These are phyloP conservation scores for Alexandromys fortis DNA, from an alignment of 2,113 vertebrate species.

Conservation along the genomic window DNA sequence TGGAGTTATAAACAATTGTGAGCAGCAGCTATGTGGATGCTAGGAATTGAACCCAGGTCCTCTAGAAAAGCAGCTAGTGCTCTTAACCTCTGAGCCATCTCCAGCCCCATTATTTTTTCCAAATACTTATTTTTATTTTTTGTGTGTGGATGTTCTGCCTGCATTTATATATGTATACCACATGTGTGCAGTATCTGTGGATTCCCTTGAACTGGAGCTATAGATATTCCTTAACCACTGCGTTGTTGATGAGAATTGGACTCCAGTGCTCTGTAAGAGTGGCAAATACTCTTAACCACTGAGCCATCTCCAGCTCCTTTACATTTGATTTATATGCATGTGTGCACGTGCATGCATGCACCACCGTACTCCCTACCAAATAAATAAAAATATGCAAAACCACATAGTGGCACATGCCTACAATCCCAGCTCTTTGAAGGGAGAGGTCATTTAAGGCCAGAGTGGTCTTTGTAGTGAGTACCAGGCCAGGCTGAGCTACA, in stretches of 20 bases:
- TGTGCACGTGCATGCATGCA: neutral
- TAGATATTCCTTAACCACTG: neutral
- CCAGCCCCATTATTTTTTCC: neutral
- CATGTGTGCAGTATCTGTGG: neutral
- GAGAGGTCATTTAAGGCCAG: neutral
- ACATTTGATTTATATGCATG: neutral
- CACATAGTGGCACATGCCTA: neutral
- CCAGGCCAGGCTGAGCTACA: neutral
- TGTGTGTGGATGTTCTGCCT: neutral
- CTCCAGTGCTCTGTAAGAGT: neutral
- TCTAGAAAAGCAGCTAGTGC: neutral
- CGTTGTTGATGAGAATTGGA: neutral
- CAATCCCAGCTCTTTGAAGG: neutral
- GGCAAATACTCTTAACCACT: neutral
- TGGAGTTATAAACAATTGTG: neutral
- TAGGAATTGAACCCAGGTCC: neutral
- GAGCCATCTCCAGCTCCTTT: neutral
- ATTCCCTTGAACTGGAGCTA: neutral
- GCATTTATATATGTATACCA: neutral
- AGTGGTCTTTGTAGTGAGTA: neutral
- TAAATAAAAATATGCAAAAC: neutral
- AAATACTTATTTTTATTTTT: neutral
- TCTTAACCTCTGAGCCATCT: neutral
- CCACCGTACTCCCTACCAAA: neutral
- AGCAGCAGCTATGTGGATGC: neutral